Base-by-base conservation (phyloP, 2,888 invertebrate genomes). In the Drosophila aldrichi region DNA sequence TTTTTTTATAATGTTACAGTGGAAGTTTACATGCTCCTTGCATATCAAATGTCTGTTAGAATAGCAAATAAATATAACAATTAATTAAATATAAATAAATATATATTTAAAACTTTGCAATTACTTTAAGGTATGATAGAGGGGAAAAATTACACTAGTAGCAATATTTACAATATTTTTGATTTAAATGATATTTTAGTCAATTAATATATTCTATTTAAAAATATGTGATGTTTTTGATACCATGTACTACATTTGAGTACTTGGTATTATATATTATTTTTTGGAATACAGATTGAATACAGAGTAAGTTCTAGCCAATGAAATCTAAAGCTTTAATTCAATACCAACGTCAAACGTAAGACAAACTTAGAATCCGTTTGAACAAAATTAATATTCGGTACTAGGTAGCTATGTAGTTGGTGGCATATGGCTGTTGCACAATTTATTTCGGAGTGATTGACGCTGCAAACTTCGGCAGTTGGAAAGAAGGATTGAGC, bases 361-460 rank as follows among this genome's bases (percentile, higher is more conserved):
- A n/a, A 25, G 38, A 48, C 16, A 36, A 67, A 49, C 2, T 48
- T 34, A 61, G 22, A 38, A 10, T 36, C 20, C 22, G 29, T 20
- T 12, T 12, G 40, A 48, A 25, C 7, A 48, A 61, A 48, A 46
- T 61, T 54, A 70, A 34, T 41, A 54, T 34, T 25, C 14, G 9
- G 6, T 18, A 43, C 51, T 70, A 38, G 22, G 3, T 38, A 74
- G 82, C 77, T 88, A 82, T 88, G 88, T 88, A 16, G 65, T 67
- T n/a, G 59, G 38, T 29, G 61, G n/a, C 41, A 44, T 12, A 48
- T 29, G 10, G 2, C 8, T 29, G n/a, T 25, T 29, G n/a, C 18
- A n/a, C 29, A 48, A 48, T 29, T 48, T 29, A 12, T 48, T 32
- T 32, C 7, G 18, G 18, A 29, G 48, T 48, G 18, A 1, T 20